Evolutionary conservation across 2,797 vertebrate species (phyloP).

Genomic region (Prionace glauca): DNA sequence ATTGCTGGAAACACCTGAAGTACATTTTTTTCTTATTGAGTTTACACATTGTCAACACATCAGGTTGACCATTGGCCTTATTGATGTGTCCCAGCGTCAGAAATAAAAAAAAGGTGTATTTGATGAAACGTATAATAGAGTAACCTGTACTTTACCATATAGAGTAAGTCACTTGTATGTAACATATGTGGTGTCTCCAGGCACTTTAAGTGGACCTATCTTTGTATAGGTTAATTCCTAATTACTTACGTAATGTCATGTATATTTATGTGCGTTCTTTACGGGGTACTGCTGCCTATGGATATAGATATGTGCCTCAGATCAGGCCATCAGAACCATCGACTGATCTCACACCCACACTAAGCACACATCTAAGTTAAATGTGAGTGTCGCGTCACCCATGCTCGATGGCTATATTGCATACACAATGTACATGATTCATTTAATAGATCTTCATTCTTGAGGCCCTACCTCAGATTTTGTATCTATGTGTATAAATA

Average conservation of each 20-base stretch:
- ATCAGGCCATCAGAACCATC: slow-evolving; percentile 70
- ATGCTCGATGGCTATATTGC: slow-evolving; percentile 58
- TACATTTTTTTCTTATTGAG: slow-evolving; percentile 55
- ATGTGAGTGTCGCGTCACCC: slow-evolving; percentile 64
- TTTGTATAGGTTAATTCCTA: slow-evolving; percentile 84
- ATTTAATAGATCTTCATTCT: slow-evolving; percentile 83
- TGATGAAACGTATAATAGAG: slow-evolving; percentile 58
- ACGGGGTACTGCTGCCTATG: slow-evolving; percentile 85
- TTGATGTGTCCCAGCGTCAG: slow-evolving; percentile 75
- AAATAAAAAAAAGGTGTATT: slow-evolving; percentile 65
- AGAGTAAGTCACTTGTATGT: slow-evolving; percentile 62
- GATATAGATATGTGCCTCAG: slow-evolving; percentile 90
- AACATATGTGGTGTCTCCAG: slow-evolving; percentile 74
- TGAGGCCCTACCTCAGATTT: slow-evolving; percentile 99
- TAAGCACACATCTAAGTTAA: slow-evolving; percentile 62
- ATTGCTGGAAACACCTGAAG: slow-evolving; percentile 38
- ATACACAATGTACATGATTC: slow-evolving; percentile 75
- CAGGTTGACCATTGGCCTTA: slow-evolving; percentile 95
- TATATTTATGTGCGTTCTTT: slow-evolving; percentile 75
- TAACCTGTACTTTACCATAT: slow-evolving; percentile 69
- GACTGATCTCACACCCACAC: slow-evolving; percentile 62
- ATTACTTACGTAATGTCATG: slow-evolving; percentile 92
- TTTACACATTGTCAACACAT: slow-evolving; percentile 74
- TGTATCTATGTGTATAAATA: slow-evolving; percentile 99
- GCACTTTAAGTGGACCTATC: slow-evolving; percentile 92